phyloP scores from a whole-genome alignment of 2,113 vertebrate species.

The Pelodiscus sinensis region DNA sequence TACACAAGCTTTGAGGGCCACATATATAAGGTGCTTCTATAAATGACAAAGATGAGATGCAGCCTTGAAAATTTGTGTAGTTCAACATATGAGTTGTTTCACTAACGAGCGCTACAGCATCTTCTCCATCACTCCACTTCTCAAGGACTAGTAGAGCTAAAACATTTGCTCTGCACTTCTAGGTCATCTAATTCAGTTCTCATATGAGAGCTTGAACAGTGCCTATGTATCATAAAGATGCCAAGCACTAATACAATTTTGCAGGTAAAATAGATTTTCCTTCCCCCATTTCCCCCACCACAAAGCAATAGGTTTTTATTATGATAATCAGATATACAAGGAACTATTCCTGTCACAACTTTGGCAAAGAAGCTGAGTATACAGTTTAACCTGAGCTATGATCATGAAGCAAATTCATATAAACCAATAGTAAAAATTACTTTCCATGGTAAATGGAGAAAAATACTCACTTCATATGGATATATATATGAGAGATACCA shows the following conservation, averaged over 20 bases:
- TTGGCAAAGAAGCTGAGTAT: background rate
- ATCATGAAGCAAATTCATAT: background rate
- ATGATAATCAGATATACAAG: slow-evolving; percentile 19
- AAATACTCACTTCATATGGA: background rate
- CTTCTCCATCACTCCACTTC: slow-evolving; percentile 16
- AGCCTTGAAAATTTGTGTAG: background rate
- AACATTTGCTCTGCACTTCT: slow-evolving; percentile 45
- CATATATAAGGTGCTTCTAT: slow-evolving; percentile 28
- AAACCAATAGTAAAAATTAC: slow-evolving; percentile 35
- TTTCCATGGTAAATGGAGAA: slow-evolving; percentile 2
- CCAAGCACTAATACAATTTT: slow-evolving; percentile 9
- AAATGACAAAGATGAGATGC: slow-evolving; percentile 27
- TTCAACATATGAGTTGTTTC: slow-evolving; percentile 41
- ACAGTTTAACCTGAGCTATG: slow-evolving; percentile 12
- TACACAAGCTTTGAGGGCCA: slow-evolving; percentile 22
- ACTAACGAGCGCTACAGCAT: background rate
- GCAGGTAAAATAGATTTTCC: background rate
- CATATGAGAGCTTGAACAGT: background rate
- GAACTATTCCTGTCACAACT: background rate
- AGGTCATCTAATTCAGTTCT: slow-evolving; percentile 47
- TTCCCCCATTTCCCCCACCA: background rate
- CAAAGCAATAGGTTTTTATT: background rate
- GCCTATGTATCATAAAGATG: slow-evolving; percentile 10
- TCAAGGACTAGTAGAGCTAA: slow-evolving; percentile 46
- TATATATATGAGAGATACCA: background rate